A percentile compares a stretch with the other conserved stretches of the same genome.
These are phyloP conservation scores for Mongoloraphidia duomilia DNA, from an alignment of 2,888 invertebrate species.

Conservation along the genomic window DNA sequence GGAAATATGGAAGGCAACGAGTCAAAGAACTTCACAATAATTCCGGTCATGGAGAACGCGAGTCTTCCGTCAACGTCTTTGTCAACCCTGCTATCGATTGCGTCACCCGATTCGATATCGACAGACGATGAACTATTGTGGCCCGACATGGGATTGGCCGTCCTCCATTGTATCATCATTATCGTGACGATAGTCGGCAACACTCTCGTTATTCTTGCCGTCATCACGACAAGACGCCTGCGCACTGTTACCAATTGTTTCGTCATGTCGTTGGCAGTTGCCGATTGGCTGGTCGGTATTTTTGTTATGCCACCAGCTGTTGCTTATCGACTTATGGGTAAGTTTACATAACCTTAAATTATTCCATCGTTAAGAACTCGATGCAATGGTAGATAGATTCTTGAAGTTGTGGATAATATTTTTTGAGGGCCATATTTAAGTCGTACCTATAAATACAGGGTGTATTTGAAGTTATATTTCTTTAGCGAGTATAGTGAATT, in stretches of 20 bases:
- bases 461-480: no score
- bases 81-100: not conserved
- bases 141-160: slow-evolving; percentile 44
- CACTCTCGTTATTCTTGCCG: slow-evolving; percentile 78
- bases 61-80: no score
- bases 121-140: not conserved
- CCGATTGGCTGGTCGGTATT: slow-evolving; percentile 84
- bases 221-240: slow-evolving; percentile 70
- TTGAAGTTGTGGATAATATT: no score
- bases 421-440: no score
- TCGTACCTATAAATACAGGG: no score
- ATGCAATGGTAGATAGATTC: not conserved
- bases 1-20: no score
- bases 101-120: not conserved
- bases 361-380: not conserved
- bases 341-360: slow-evolving; percentile 24
- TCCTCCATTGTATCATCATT: slow-evolving; percentile 49
- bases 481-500: no score
- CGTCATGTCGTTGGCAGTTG: slow-evolving; percentile 85
- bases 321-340: slow-evolving; percentile 68
- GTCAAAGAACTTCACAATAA: no score
- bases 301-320: slow-evolving; percentile 95
- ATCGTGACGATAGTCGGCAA: slow-evolving; percentile 72
- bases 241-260: slow-evolving; percentile 92
- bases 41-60: no score